Percentiles rank a stretch among this genome's conserved stretches.
Evolutionary conservation across 2,113 vertebrate species (phyloP).

Genomic region (Hystrix brachyura): DNA sequence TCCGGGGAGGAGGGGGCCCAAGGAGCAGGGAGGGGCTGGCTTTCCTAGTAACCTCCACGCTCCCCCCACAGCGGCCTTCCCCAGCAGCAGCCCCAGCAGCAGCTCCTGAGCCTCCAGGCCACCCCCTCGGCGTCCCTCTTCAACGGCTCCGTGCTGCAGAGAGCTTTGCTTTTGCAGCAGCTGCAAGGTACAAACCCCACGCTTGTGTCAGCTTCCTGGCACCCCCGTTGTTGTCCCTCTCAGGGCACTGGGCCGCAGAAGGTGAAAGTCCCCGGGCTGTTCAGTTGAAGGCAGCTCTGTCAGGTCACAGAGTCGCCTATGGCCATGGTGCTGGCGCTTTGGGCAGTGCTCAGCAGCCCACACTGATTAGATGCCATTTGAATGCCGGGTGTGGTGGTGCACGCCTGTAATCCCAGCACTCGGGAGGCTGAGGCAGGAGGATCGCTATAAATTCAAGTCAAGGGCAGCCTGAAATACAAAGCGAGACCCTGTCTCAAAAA

Average conservation of each 20-base stretch:
- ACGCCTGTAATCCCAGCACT: neutral
- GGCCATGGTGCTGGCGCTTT: neutral
- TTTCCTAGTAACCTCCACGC: neutral
- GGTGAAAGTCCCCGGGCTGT: neutral
- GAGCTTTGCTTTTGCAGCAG: slow-evolving; percentile 96
- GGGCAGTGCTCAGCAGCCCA: neutral
- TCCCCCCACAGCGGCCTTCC: slow-evolving; percentile 85
- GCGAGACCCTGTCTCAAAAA: neutral
- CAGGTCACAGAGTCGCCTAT: neutral
- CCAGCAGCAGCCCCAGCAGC: slow-evolving; percentile 88
- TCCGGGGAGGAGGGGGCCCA: neutral
- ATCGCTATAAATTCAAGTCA: neutral
- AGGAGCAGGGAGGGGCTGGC: neutral
- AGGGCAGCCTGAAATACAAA: neutral
- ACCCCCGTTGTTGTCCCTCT: neutral
- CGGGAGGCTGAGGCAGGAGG: neutral
- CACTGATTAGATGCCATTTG: neutral
- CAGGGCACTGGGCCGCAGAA: neutral
- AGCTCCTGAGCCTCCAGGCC: slow-evolving; percentile 94
- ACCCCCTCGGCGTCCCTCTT: slow-evolving; percentile 92
- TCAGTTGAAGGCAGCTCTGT: neutral
- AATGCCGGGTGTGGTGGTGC: neutral
- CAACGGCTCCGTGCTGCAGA: slow-evolving; percentile 95
- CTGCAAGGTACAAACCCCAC: slow-evolving; percentile 92
- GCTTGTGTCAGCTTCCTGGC: neutral